phyloP scores from a whole-genome alignment of 1,140 invertebrate species.

The Neelides sp. region DNA sequence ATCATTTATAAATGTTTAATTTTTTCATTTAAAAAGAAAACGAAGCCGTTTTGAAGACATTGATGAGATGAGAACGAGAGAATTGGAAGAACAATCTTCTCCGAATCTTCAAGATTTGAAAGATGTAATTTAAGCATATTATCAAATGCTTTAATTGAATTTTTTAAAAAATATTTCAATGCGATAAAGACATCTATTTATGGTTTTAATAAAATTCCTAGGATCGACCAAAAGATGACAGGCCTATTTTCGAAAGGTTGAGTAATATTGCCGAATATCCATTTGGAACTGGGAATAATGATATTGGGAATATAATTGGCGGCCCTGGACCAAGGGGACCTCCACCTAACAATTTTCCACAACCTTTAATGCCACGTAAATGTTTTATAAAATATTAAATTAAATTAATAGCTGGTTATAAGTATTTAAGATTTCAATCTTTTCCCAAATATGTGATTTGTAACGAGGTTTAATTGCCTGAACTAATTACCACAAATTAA shows the following conservation, averaged over 20 bases:
- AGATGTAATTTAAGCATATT: neutral
- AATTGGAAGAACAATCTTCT: slow-evolving; percentile 3
- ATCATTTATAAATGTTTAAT: slow-evolving; percentile 2
- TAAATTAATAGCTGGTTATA: neutral
- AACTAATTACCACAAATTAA: too few relatives aligned
- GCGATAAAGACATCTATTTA: neutral
- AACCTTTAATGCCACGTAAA: slow-evolving; percentile 12
- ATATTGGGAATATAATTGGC: slow-evolving; percentile 2
- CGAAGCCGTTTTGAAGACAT: slow-evolving; percentile 24
- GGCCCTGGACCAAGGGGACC: neutral
- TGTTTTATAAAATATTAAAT: neutral
- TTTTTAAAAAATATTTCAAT: slow-evolving; percentile 1
- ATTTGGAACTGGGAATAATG: slow-evolving; percentile 3
- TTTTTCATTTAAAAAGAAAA: slow-evolving; percentile 12
- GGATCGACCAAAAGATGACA: slow-evolving; percentile 11
- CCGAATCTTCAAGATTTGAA: neutral
- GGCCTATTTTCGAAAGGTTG: slow-evolving; percentile 23
- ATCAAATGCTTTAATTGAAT: neutral
- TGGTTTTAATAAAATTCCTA: neutral
- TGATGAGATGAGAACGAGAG: slow-evolving; percentile 11
- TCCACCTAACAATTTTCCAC: slow-evolving; percentile 7
- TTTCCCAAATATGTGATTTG: too few relatives aligned
- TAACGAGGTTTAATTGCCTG: too few relatives aligned
- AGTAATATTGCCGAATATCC: slow-evolving; percentile 21
- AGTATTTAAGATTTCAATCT: too few relatives aligned